Evolutionary conservation across 2,113 vertebrate species (phyloP), one percentile per base, ranked within the genome.

Genomic region (Spea multiplicata): DNA sequence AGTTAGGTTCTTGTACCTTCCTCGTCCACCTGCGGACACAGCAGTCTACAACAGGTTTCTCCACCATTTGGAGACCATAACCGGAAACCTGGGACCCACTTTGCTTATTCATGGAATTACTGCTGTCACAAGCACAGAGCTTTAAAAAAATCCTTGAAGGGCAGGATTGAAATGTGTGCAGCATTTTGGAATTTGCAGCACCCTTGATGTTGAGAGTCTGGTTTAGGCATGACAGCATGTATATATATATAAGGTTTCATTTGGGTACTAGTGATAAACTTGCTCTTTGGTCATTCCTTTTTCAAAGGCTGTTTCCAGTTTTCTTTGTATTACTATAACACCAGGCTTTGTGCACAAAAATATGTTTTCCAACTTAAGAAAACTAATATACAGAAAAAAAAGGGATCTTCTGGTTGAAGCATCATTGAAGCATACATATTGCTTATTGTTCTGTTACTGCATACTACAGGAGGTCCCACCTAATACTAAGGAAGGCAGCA

Each of bases 81-180:
- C 93, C 66, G 87, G 84, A 0, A 88, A 92, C 81, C 87, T 97
- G 81, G 96, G 96, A n/a, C 96, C 96, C 66, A 96, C 95, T 0
- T 86, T 97, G 78, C 91, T 97, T 62, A 95, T 96, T 83, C 95
- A 97, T 4, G 96, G 96, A 9, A 91, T 96, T 81, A 95, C 93
- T 0, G 94, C 94, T 0, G 96, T 97, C 84, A 95, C 94, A 86
- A 96, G 94, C 86, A 96, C 94, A 5, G 93, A 96, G 85, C 93
- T 97, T 14, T 97, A 86, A 93, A 6, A 44, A 4, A 67, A 66
- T 16, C 65, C 6, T 46, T 13, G 66, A 45, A 44, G 9, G 8
- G 53, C n/a, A 67, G 5, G 55, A 17, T 9, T 5, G 12, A 13
- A 55, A 67, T 10, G 30, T 44, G 9, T n/a, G 4, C 46, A 73